phyloP scores from a whole-genome alignment of 2,113 vertebrate genomes.

The Antigone vipio region DNA sequence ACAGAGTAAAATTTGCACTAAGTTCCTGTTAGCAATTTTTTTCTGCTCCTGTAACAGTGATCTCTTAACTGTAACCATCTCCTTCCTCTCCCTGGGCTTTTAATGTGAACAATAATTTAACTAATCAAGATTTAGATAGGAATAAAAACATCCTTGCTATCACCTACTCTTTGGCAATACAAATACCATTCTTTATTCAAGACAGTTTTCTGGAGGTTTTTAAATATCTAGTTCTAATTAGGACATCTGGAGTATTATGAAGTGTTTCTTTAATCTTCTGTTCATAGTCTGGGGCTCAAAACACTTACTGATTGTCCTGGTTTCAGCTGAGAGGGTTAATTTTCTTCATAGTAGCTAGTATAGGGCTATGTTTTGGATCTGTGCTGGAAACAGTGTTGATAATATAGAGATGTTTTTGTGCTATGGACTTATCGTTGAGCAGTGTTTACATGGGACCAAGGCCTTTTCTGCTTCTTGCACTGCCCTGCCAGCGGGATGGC shows the following conservation, averaged over 20 bases:
- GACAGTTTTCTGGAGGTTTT: background rate
- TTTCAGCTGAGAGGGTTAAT: too few species aligned
- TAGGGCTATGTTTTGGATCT: too few species aligned
- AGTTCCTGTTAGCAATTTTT: background rate
- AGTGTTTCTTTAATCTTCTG: background rate
- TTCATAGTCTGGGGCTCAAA: background rate
- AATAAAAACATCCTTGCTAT: background rate
- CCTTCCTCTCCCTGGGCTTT: background rate
- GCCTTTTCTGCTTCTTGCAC: too few species aligned
- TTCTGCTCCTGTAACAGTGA: background rate
- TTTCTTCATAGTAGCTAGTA: too few species aligned
- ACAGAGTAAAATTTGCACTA: background rate
- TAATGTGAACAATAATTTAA: background rate
- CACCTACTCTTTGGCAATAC: background rate
- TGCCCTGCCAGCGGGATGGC: too few species aligned
- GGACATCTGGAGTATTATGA: background rate
- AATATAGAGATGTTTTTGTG: too few species aligned
- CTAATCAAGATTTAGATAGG: background rate
- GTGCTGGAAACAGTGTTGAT: too few species aligned
- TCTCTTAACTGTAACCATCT: background rate
- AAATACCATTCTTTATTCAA: background rate
- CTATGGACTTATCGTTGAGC: too few species aligned
- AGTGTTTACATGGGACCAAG: too few species aligned
- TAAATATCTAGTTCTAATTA: background rate
- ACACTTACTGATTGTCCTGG: background rate